A percentile compares a stretch with the other conserved stretches of the same genome.
phyloP scores from a whole-genome alignment of 2,797 vertebrate genomes.

The Coluber constrictor region DNA sequence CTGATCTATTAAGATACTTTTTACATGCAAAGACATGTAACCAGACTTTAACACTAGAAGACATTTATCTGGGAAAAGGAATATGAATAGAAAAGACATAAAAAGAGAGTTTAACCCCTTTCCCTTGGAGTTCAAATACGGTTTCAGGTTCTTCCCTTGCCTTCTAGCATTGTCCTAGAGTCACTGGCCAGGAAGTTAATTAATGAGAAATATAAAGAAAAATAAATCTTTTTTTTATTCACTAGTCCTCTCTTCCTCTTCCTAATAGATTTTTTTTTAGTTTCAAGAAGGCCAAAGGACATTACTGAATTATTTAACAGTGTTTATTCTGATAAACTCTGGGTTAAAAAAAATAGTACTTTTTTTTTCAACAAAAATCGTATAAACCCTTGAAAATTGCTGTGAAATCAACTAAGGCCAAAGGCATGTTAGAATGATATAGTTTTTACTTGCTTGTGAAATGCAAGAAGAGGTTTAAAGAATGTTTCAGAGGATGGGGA shows the following conservation, averaged over 20 bases:
- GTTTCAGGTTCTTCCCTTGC: not conserved
- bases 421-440: not conserved
- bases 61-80: not conserved
- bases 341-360: not conserved
- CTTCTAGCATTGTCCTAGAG: not conserved
- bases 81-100: not conserved
- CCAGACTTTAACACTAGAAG: too few relatives aligned
- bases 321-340: not conserved
- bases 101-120: not conserved
- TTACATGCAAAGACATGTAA: not conserved
- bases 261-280: not conserved
- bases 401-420: not conserved
- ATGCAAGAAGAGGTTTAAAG: not conserved
- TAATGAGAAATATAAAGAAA: not conserved
- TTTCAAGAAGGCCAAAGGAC: not conserved
- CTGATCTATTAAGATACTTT: not conserved
- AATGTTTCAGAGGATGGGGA: not conserved
- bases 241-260: not conserved
- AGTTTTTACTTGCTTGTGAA: not conserved
- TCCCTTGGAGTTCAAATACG: not conserved
- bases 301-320: not conserved
- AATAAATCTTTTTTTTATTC: not conserved
- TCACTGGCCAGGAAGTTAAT: not conserved
- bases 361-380: not conserved
- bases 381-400: not conserved